Evolutionary conservation across 2,888 invertebrate genomes (phyloP).

Genomic region (Spatulosminthurus flaviceps): DNA sequence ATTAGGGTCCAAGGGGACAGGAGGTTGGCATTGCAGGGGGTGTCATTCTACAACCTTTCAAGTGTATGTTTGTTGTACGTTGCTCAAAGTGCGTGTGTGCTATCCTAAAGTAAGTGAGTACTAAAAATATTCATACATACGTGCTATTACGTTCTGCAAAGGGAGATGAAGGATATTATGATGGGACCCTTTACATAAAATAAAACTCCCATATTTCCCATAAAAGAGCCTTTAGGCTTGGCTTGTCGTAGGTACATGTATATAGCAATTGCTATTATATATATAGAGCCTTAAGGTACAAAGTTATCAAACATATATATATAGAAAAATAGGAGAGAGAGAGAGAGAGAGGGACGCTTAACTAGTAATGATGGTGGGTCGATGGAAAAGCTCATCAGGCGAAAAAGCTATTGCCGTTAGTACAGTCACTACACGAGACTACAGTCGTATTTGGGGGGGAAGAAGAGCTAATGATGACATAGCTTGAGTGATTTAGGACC

Average conservation of each 20-base stretch:
- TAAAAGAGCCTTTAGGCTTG: not conserved
- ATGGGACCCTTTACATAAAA: slow-evolving; percentile 13
- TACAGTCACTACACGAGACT: not conserved
- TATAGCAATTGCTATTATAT: too few species aligned
- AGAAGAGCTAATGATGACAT: slow-evolving; percentile 54
- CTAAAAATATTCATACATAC: not conserved
- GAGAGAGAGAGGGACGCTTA: slow-evolving; percentile 18
- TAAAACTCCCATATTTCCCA: slow-evolving; percentile 18
- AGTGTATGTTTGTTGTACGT: not conserved
- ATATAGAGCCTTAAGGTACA: not conserved
- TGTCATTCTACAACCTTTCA: slow-evolving; percentile 24
- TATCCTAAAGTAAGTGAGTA: not conserved
- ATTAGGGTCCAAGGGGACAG: slow-evolving; percentile 37
- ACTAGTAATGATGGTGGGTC: slow-evolving; percentile 42
- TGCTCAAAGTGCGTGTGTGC: too few species aligned
- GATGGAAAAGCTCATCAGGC: slow-evolving; percentile 51
- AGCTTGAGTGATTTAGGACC: slow-evolving; percentile 52
- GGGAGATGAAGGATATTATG: not conserved
- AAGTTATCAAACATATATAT: not conserved
- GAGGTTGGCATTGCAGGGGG: slow-evolving; percentile 34
- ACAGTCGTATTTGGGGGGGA: slow-evolving; percentile 36
- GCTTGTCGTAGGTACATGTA: too few species aligned
- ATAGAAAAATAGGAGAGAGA: not conserved
- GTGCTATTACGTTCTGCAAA: not conserved
- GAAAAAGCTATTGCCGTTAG: slow-evolving; percentile 32